Evolutionary conservation across 2,797 vertebrate genomes (phyloP).

Genomic region (Cyprinodon diabolis): DNA sequence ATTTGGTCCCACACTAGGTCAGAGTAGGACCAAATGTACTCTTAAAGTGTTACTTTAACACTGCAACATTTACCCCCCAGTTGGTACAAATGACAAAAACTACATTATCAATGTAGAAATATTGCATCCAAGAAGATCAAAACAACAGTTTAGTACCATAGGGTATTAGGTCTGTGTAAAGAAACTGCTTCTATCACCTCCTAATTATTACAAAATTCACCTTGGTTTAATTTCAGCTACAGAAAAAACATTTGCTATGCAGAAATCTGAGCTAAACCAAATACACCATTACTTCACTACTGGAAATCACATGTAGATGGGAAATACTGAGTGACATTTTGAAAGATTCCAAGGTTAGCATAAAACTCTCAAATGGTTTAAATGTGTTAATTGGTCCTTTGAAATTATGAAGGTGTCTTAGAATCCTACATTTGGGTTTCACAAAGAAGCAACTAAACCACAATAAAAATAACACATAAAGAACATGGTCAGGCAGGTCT

Average conservation of each 20-base stretch:
- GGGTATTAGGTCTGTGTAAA: conserved; percentile 29
- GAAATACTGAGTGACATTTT: conserved; percentile 70
- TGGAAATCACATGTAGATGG: conserved; percentile 60
- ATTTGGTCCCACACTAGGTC: too few relatives aligned
- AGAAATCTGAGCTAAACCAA: conserved; percentile 71
- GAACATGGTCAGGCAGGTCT: conserved; percentile 38
- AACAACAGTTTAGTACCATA: background rate
- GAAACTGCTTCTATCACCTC: conserved; percentile 23
- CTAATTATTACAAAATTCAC: conserved; percentile 44
- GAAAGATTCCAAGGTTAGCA: conserved; percentile 65
- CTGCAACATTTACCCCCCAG: too few relatives aligned
- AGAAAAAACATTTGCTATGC: conserved; percentile 60
- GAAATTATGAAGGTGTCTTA: conserved; percentile 26
- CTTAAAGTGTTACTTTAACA: too few relatives aligned
- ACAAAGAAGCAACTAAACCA: conserved; percentile 34
- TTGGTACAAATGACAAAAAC: too few relatives aligned
- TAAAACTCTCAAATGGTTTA: conserved; percentile 57
- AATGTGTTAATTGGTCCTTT: conserved; percentile 70
- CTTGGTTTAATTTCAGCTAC: conserved; percentile 41
- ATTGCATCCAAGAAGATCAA: background rate
- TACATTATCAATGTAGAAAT: background rate
- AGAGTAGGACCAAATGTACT: too few relatives aligned
- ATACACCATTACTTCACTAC: conserved; percentile 61
- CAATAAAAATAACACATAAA: conserved; percentile 18
- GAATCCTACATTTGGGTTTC: conserved; percentile 37